phyloP scores from a whole-genome alignment of 2,888 invertebrate genomes.

The Lepidocyrtinus sp. region DNA sequence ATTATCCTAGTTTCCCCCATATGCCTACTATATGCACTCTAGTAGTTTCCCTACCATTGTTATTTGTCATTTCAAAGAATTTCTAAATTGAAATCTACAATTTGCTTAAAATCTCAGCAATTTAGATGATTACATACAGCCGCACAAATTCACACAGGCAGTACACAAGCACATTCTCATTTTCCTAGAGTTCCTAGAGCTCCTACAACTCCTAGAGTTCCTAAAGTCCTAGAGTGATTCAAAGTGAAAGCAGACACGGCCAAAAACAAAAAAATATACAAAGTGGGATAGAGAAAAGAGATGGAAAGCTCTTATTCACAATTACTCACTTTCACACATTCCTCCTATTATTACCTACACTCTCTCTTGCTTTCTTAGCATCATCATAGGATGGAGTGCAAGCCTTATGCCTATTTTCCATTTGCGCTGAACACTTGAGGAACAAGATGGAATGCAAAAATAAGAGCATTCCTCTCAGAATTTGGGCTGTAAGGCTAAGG shows the following conservation, averaged over 20 bases:
- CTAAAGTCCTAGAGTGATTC: too few relatives aligned
- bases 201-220: too few relatives aligned
- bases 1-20: not conserved
- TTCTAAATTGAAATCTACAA: slow-evolving; percentile 50
- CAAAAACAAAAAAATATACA: not conserved
- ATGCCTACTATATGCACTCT: too few relatives aligned
- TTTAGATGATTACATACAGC: slow-evolving; percentile 53
- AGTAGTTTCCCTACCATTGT: not conserved
- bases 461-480: not conserved
- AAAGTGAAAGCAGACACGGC: too few relatives aligned
- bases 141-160: too few relatives aligned
- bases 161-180: slow-evolving; percentile 42
- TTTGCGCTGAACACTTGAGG: not conserved
- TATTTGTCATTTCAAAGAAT: slow-evolving; percentile 49
- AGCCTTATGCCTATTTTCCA: too few relatives aligned
- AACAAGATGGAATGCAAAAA: not conserved
- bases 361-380: not conserved
- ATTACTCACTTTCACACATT: slow-evolving; percentile 56
- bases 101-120: slow-evolving; percentile 57
- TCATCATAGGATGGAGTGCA: too few relatives aligned
- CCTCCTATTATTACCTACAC: not conserved
- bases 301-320: slow-evolving; percentile 41
- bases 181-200: slow-evolving; percentile 35
- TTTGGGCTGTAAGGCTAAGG: not conserved
- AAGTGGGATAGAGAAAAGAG: slow-evolving; percentile 6